A percentile compares a stretch with the other conserved stretches of the same genome.
Evolutionary conservation across 2,113 vertebrate species (phyloP).

Genomic region (Piprites chloris): DNA sequence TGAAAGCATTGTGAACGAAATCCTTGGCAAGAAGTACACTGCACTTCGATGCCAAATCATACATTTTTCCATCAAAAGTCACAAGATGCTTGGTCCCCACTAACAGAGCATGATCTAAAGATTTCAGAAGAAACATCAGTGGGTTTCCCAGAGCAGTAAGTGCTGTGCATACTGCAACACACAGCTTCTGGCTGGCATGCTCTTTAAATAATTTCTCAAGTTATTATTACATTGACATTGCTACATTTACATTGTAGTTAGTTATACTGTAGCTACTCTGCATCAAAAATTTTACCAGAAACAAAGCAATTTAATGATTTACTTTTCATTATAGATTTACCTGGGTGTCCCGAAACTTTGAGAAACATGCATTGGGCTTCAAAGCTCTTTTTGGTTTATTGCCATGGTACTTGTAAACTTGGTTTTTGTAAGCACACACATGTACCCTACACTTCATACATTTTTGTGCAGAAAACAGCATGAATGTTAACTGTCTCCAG

Average conservation of each 20-base stretch:
- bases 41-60: conserved; percentile 71
- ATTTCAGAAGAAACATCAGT: background rate
- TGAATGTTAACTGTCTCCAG: background rate
- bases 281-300: background rate
- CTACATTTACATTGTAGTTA: background rate
- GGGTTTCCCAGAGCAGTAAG: background rate
- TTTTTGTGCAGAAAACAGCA: background rate
- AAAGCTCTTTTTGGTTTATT: background rate
- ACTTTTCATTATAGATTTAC: background rate
- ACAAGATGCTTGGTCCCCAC: conserved; percentile 77
- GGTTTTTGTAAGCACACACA: background rate
- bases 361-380: background rate
- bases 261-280: background rate
- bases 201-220: background rate
- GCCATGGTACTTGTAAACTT: background rate
- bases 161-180: background rate
- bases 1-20: conserved; percentile 65
- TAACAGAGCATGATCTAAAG: conserved; percentile 80
- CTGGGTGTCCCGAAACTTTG: background rate
- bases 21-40: conserved; percentile 79
- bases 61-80: conserved; percentile 81
- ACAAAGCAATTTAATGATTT: background rate
- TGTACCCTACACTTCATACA: background rate
- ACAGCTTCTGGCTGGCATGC: background rate
- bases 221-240: background rate